Evolutionary conservation across 2,797 vertebrate species (phyloP), one percentile per base, ranked within the genome.

Genomic region (Propithecus perrieri): DNA sequence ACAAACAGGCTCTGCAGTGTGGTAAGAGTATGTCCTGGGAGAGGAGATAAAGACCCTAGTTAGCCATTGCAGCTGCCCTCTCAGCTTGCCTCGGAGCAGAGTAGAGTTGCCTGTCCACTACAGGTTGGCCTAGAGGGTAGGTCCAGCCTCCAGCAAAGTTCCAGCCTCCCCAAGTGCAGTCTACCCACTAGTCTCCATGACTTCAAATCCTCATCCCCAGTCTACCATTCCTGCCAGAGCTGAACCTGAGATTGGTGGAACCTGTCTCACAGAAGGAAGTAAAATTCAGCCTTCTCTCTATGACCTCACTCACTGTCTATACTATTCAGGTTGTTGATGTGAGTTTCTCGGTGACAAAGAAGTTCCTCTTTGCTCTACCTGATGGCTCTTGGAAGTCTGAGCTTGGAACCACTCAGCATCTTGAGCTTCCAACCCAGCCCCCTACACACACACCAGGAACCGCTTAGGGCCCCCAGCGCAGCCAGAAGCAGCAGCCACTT

Each of bases 1-100:
- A 97, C 97, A 97, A 98, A 97, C 97, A 96, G 95, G 83, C 96
- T 97, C 89, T 38, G 63, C 38, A 43, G 86, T 95, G 89, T 97
- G 96, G 85, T 92, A 86, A 96, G 87, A 89, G 78, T 55, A 12
- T 81, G 96, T 97, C 95, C 94, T 93, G 91, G 85, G 91, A 98
- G 61, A 84, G 80, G 86, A 91, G 76, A 96, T 71, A 90, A 94
- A 95, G 90, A 86, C 86, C 93, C 30, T 86, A 89, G 86, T 93
- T 89, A 95, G 95, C 93, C 93, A 93, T 5, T 89, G 86, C 74
- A 95, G 97, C 83, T 75, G 89, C 91, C 50, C 18, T 72, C 81
- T 48, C 46, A 35, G 74, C 57, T 84, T 57, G 88, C 48, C n/a
- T 63, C 4, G 4, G 7, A 35, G 53, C 24, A 41, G 17, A 88